Percentiles rank a stretch among this genome's conserved stretches.
Conservation (phyloP, 2,797 vertebrate genomes). For the Squalus acanthias region DNA sequence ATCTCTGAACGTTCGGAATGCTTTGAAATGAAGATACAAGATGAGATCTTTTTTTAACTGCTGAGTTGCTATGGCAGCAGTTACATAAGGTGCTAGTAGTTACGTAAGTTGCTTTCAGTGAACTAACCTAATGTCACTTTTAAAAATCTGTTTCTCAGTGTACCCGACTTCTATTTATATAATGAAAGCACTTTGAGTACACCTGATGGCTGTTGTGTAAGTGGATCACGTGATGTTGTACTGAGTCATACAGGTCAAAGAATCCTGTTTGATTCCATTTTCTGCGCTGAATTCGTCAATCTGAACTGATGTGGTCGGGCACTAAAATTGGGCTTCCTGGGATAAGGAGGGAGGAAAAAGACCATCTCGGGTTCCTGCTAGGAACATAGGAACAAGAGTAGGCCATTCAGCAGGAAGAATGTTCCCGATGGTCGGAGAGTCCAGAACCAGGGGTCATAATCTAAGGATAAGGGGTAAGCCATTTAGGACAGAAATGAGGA, state of each 20-base stretch:
- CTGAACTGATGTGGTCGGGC: background rate
- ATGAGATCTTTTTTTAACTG: background rate
- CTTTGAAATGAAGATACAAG: background rate
- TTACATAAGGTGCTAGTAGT: background rate
- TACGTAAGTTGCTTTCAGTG: constrained; percentile 5
- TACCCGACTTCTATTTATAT: background rate
- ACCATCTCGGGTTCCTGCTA: background rate
- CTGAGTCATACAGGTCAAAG: background rate
- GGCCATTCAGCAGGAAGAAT: too few relatives aligned
- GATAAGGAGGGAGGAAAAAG: background rate
- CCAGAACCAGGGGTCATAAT: too few relatives aligned
- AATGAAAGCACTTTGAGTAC: background rate
- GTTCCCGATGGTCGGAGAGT: too few relatives aligned
- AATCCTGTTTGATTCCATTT: background rate
- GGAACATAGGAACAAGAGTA: too few relatives aligned
- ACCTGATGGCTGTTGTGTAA: background rate
- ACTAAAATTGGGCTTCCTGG: background rate
- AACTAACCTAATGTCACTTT: background rate
- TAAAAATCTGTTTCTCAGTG: background rate
- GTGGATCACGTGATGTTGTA: background rate
- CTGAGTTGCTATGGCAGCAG: background rate
- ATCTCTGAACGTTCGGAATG: background rate
- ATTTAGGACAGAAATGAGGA: too few relatives aligned
- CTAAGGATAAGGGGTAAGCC: too few relatives aligned
- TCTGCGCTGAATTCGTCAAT: background rate